Percentiles rank a stretch among this genome's conserved stretches.
Evolutionary conservation across 2,888 invertebrate species (phyloP).

Genomic region (Tanytarsus gracilentus): DNA sequence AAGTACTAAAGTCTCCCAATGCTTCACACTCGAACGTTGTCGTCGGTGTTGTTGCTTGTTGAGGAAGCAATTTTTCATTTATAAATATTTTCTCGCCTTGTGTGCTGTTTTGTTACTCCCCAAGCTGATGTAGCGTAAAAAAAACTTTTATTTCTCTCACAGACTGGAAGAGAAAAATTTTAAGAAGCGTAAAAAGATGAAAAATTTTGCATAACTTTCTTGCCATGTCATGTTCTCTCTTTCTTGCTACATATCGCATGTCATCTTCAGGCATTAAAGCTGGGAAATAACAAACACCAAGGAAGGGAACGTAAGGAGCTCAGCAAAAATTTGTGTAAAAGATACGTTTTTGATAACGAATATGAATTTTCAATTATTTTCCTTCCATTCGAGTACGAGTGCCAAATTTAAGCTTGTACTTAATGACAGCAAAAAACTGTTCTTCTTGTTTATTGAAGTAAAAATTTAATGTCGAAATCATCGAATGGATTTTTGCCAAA

Average conservation of each 20-base stretch:
- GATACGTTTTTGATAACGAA: slow-evolving; percentile 11
- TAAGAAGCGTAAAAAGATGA: not conserved
- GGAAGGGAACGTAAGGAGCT: not conserved
- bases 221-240: slow-evolving; percentile 10
- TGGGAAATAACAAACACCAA: not conserved
- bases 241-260: slow-evolving; percentile 3
- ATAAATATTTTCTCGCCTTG: too few relatives aligned
- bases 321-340: not conserved
- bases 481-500: too few relatives aligned
- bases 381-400: not conserved
- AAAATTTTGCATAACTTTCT: slow-evolving; percentile 20
- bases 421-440: too few relatives aligned
- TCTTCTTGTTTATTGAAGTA: too few relatives aligned
- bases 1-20: too few relatives aligned
- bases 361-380: not conserved
- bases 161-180: not conserved
- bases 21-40: not conserved
- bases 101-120: too few relatives aligned
- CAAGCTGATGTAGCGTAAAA: too few relatives aligned
- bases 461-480: too few relatives aligned
- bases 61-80: slow-evolving; percentile 6
- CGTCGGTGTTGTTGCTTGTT: not conserved
- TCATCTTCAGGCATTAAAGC: not conserved
- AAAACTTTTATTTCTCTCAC: not conserved
- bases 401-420: too few relatives aligned